Base-by-base conservation (phyloP, 2,888 invertebrate species). In the Drepana falcataria region DNA sequence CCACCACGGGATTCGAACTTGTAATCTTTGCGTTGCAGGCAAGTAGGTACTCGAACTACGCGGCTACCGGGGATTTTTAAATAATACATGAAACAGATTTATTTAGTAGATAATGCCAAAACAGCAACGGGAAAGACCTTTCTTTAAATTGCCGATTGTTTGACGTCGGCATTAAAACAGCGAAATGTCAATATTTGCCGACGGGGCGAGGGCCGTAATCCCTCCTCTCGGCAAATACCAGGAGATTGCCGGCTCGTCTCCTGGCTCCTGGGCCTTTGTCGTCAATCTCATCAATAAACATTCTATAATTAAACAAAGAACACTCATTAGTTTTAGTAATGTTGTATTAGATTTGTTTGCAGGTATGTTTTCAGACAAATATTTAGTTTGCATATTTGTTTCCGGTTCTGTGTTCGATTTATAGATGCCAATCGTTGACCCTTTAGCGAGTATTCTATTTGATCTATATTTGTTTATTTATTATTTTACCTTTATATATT, bases 111-210 rank as follows among this genome's bases (percentile, higher is more conserved):
- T 1, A 74, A 75, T 60, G 9, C 58, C 2, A 0, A n/a, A 35
- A 35, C 66, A 55, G 48, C 33, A 79, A 58, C 59, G 21, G 21
- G 21, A 21, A 61, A 2, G 76, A 83, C 54, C 69, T 55, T 54
- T 2, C n/a, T 48, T 54, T 66, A 87, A 87, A 88, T 87, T 85
- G 86, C 71, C 85, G 82, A 84, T 87, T 90, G 89, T 90, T 90
- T 90, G 87, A 87, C 85, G 89, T 87, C 80, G 85, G 90, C 89
- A 90, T 90, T 89, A 90, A 89, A 90, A 89, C 88, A 81, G 87
- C 81, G 82, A 83, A 87, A 82, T 86, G 88, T 89, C 90, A 90
- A 90, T 90, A 90, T 90, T 90, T 87, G 87, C 71, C 72, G 69
- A 71, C 69, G 79, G 78, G 77, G 77, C 68, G 75, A 79, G 79